Evolutionary conservation across 2,113 vertebrate species (phyloP).

Genomic region (Uria aalge): DNA sequence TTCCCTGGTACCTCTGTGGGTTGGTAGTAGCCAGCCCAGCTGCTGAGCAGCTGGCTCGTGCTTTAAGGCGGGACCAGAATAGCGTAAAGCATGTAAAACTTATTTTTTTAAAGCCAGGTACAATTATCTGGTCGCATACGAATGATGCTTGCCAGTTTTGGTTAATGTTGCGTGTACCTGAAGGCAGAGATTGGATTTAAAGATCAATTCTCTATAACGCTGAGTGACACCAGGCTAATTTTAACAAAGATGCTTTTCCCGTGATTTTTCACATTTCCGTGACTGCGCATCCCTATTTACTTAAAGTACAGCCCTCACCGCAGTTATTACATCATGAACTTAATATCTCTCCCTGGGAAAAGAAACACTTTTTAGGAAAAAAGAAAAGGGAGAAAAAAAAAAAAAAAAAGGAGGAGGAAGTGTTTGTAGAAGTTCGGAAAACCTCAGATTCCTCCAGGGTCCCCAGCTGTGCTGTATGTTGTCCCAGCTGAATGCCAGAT

Average conservation of each 20-base stretch:
- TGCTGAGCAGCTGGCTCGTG: not conserved
- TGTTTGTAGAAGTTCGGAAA: not conserved
- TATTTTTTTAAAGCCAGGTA: not conserved
- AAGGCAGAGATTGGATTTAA: not conserved
- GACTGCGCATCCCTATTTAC: not conserved
- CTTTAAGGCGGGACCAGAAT: not conserved
- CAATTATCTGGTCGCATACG: not conserved
- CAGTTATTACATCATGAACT: not conserved
- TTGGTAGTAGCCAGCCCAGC: not conserved
- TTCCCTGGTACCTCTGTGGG: not conserved
- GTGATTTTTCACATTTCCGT: not conserved
- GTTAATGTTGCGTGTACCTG: not conserved
- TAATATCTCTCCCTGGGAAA: constrained; percentile 29
- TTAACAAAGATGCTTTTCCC: not conserved
- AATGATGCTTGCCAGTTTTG: not conserved
- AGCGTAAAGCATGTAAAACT: not conserved
- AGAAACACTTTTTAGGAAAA: constrained; percentile 32
- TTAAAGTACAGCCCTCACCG: not conserved
- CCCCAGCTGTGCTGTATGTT: constrained; percentile 49
- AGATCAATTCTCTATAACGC: not conserved
- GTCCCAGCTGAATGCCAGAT: constrained; percentile 29
- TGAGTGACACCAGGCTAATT: not conserved
- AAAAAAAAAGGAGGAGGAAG: not conserved
- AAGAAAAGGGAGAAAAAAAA: not conserved
- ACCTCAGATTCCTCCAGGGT: constrained; percentile 35